phyloP scores from a whole-genome alignment of 1,140 invertebrate species.

The Drosophila pachea region DNA sequence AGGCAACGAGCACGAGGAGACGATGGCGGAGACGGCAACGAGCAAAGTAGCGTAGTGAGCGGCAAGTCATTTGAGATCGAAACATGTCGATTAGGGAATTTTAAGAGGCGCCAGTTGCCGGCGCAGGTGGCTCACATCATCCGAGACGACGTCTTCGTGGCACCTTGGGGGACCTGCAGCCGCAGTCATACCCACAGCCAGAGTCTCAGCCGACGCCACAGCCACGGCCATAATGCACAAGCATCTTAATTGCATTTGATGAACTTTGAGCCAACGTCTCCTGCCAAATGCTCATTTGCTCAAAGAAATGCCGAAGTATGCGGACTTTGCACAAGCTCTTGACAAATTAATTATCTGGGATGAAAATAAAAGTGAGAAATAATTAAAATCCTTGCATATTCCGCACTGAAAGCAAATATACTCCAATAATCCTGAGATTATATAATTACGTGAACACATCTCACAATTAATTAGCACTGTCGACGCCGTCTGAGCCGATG shows the following conservation, averaged over 20 bases:
- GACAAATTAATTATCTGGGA: constrained; percentile 35
- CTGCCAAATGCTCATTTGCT: constrained; percentile 63
- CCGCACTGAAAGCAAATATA: not conserved
- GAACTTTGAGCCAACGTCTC: constrained; percentile 70
- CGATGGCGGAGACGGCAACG: too few species aligned
- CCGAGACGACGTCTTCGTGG: constrained; percentile 25
- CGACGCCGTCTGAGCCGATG: not conserved
- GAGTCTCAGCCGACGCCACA: not conserved
- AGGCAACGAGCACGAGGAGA: not conserved
- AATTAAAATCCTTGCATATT: not conserved
- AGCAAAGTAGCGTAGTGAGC: constrained; percentile 25
- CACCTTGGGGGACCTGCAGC: constrained; percentile 63
- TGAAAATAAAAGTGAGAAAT: constrained; percentile 3
- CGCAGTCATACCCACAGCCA: not conserved
- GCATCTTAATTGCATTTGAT: constrained; percentile 78
- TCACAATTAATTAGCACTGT: not conserved
- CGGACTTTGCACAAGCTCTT: constrained; percentile 7
- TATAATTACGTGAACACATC: too few species aligned
- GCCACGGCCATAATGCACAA: constrained; percentile 56
- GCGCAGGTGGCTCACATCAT: constrained; percentile 70
- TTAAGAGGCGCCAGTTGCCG: constrained; percentile 74
- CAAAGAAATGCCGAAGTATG: constrained; percentile 36
- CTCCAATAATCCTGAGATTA: too few species aligned
- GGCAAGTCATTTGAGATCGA: constrained; percentile 74
- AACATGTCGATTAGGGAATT: constrained; percentile 78